A percentile compares a stretch with the other conserved stretches of the same genome.
phyloP scores from a whole-genome alignment of 2,888 invertebrate species.

The Hypercompe scribonia region DNA sequence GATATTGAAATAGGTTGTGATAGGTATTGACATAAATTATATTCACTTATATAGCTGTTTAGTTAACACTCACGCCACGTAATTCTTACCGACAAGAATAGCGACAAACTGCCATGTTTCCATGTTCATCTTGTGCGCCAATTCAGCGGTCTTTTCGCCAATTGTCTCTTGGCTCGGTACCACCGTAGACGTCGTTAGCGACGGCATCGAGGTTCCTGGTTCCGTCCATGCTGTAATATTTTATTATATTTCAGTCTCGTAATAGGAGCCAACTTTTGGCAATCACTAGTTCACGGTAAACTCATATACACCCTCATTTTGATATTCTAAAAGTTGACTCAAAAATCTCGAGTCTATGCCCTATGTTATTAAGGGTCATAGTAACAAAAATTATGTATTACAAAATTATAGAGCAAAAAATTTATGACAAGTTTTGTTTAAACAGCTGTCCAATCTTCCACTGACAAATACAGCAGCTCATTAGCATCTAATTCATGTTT shows the following conservation, averaged over 20 bases:
- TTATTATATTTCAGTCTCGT: background rate
- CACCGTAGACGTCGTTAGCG: conserved; percentile 54
- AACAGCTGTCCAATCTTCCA: too few species aligned
- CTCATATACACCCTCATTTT: too few species aligned
- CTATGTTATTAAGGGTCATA: too few species aligned
- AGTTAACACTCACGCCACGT: background rate
- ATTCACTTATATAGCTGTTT: background rate
- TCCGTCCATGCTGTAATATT: conserved; percentile 41
- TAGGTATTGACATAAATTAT: background rate
- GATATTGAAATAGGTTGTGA: too few species aligned
- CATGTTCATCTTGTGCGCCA: conserved; percentile 91
- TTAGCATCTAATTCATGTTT: too few species aligned
- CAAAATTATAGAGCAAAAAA: too few species aligned
- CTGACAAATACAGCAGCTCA: too few species aligned
- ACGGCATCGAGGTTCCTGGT: conserved; percentile 39
- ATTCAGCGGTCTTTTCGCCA: conserved; percentile 86
- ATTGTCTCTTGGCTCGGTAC: conserved; percentile 81
- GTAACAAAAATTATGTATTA: too few species aligned
- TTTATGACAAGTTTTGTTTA: too few species aligned
- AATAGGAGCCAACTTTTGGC: background rate
- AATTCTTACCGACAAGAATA: conserved; percentile 91
- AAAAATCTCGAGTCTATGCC: too few species aligned
- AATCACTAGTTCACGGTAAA: background rate
- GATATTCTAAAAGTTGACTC: too few species aligned
- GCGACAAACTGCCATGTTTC: conserved; percentile 95